Evolutionary conservation across 2,113 vertebrate species (phyloP), one percentile per base, ranked within the genome.

Genomic region (Gallinago jamesoni): DNA sequence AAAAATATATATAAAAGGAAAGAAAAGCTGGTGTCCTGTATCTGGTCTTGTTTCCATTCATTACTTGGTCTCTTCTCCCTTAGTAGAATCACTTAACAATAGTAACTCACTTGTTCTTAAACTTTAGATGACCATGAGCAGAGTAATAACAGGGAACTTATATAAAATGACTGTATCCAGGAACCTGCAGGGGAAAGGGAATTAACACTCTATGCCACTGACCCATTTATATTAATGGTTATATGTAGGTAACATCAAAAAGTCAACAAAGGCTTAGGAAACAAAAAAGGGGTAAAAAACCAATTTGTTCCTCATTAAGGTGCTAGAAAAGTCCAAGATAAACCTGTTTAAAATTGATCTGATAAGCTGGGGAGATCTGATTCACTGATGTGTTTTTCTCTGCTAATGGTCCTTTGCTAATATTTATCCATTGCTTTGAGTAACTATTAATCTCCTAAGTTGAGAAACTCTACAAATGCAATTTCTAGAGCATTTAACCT

Each of bases 341-440:
- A 98, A 97, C 97, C 96, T 95, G 68, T 97, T 98, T 98, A 98
- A 98, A 98, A 98, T 97, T 98, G 97, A 98, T 98, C 98, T 97
- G 97, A 97, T 98, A 97, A 98, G 87, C 95, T 91, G 5, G 7
- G 80, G 67, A 96, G 92, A 93, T 92, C 92, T 96, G 95, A 97
- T 96, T 96, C 95, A 97, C 96, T 94, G 96, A 93, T 96, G 91
- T 96, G 96, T 96, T 98, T 98, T 97, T 94, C 93, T 93, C 76
- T 9, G 85, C 95, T 98, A 98, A 98, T 98, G 96, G 96, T 96
- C 80, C 96, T 97, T 96, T 96, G 93, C 97, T 97, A 98, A 97
- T 98, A 98, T 98, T 98, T 98, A 98, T 98, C 97, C 89, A 95
- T 96, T 97, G 89, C 95, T 98, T 97, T 97, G 96, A 97, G 94